Percentiles rank a stretch among this genome's conserved stretches.
Evolutionary conservation across 2,113 vertebrate genomes (phyloP).

Genomic region (Macquaria australasica): DNA sequence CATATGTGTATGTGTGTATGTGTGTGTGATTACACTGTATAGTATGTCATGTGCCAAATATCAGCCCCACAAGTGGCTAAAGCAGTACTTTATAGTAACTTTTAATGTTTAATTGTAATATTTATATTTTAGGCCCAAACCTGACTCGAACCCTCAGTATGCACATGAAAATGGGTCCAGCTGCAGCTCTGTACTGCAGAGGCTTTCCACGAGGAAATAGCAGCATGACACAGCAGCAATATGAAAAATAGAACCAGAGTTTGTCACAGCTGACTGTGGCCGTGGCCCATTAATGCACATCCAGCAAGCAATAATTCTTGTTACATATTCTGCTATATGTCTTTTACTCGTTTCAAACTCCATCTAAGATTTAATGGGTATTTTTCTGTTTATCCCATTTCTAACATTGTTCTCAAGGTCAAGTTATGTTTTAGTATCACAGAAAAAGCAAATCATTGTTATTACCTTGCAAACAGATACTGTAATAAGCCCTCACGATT

Average conservation of each 20-base stretch:
- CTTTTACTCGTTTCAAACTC: slow-evolving; percentile 25
- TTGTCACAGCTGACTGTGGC: slow-evolving; percentile 66
- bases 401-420: slow-evolving; percentile 36
- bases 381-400: slow-evolving; percentile 14
- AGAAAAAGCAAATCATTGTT: slow-evolving; percentile 41
- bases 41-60: background rate
- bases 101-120: slow-evolving; percentile 45
- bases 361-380: background rate
- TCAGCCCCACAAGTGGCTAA: background rate
- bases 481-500: background rate
- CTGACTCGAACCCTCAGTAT: slow-evolving; percentile 20
- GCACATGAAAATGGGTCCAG: slow-evolving; percentile 29
- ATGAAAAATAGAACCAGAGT: slow-evolving; percentile 59
- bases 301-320: slow-evolving; percentile 43
- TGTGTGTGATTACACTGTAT: slow-evolving; percentile 4
- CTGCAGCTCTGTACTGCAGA: slow-evolving; percentile 68
- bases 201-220: slow-evolving; percentile 54
- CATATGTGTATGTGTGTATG: slow-evolving; percentile 3
- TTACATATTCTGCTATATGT: slow-evolving; percentile 33
- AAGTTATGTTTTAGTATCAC: slow-evolving; percentile 33
- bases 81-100: slow-evolving; percentile 16
- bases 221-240: slow-evolving; percentile 74
- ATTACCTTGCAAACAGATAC: slow-evolving; percentile 25
- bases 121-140: slow-evolving; percentile 25
- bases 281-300: slow-evolving; percentile 61